phyloP scores from a whole-genome alignment of 2,797 vertebrate species.

The Channa striata region DNA sequence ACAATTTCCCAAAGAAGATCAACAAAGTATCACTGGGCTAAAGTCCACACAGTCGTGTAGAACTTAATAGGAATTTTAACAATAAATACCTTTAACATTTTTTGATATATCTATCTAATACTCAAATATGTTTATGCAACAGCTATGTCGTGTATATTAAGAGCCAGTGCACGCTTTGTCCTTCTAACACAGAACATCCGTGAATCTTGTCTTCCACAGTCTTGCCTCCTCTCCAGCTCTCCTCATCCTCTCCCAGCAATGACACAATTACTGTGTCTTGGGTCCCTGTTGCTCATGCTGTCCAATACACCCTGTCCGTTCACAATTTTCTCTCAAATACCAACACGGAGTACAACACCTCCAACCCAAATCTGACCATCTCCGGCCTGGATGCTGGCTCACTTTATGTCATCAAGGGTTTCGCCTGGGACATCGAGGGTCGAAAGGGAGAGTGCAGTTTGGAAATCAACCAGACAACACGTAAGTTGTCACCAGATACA shows the following conservation, averaged over 20 bases:
- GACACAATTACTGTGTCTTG: conserved; percentile 87
- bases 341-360: conserved; percentile 84
- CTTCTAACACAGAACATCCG: background rate
- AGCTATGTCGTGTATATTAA: background rate
- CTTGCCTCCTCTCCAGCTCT: conserved; percentile 85
- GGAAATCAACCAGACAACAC: conserved; percentile 88
- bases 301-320: conserved; percentile 85
- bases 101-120: too few relatives aligned
- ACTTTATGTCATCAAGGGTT: conserved; percentile 84
- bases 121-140: too few relatives aligned
- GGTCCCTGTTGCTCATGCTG: conserved; percentile 81
- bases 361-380: conserved; percentile 80
- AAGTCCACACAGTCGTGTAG: too few relatives aligned
- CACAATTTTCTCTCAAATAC: conserved; percentile 81
- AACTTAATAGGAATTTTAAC: too few relatives aligned
- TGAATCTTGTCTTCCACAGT: conserved; percentile 77
- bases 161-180: background rate
- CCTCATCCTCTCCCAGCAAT: conserved; percentile 83
- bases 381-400: conserved; percentile 85
- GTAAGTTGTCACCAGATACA: conserved; percentile 78
- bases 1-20: too few relatives aligned
- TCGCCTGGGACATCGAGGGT: conserved; percentile 87
- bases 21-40: too few relatives aligned
- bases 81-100: too few relatives aligned
- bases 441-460: conserved; percentile 85